Base-by-base conservation (phyloP, 2,113 vertebrate species). In the Oreochromis spilurus region DNA sequence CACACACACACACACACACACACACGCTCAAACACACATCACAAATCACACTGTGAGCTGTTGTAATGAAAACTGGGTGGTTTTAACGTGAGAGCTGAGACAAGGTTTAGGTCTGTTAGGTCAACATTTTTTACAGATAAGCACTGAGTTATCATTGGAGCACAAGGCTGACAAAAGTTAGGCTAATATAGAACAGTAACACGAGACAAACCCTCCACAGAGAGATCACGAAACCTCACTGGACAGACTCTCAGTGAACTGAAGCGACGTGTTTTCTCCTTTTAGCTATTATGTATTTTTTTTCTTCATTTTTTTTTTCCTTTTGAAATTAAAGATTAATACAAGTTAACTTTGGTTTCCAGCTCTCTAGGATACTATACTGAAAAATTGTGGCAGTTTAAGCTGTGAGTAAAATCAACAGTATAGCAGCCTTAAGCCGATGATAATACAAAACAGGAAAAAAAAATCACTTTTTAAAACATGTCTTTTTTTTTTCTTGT, bases 341-440 rank as follows among this genome's bases (percentile, higher is more conserved):
- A 92, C 91, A 88, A 79, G 90, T 94, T 91, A 91, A 94, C 95
- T 96, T 95, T 96, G 95, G 95, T 96, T 95, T 95, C 84, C 94
- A 95, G 95, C 94, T 94, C 91, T 95, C 93, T 92, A 95, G 62
- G 84, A 88, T 38, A 75, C 93, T 93, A 92, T 87, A 94, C 92
- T 95, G 93, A 94, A 84, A 92, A 86, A 75, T 89, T 84, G 93
- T 96, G 95, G 95, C 95, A 96, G 95, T 95, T 95, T 89, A 94
- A 95, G 94, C 94, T 95, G 91, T 94, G 88, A 88, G 70, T 88
- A 86, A 89, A 92, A 94, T 92, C 29, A 40, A 94, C 90, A 92
- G 86, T 91, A 90, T 89, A 95, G 94, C 95, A 96, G 95, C 95
- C 92, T 86, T 84, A 94, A 96, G 94, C 95, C 88, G 86, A 87